A percentile compares a stretch with the other conserved stretches of the same genome.
Conservation (phyloP, 2,888 invertebrate genomes). For the Ischnura elegans region DNA sequence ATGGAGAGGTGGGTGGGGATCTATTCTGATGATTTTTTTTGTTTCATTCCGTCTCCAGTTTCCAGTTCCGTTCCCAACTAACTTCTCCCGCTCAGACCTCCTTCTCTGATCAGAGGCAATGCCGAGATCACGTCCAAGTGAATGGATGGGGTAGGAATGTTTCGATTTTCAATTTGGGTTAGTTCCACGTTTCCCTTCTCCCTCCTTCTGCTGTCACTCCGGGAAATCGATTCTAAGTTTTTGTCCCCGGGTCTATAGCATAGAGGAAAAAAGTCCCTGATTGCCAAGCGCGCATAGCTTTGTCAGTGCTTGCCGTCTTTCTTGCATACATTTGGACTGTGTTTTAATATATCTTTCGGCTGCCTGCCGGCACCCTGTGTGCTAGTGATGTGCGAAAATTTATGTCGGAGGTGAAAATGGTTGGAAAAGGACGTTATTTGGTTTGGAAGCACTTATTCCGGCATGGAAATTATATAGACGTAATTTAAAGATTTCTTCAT, state of each 20-base stretch:
- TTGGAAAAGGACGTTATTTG: no score
- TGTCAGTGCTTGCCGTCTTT: not conserved
- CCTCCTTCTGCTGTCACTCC: not conserved
- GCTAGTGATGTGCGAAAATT: no score
- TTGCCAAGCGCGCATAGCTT: not conserved
- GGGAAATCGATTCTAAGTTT: not conserved
- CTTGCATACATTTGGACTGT: no score
- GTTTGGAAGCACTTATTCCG: no score
- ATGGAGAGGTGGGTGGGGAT: not conserved
- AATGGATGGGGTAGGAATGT: not conserved
- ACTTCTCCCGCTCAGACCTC: not conserved
- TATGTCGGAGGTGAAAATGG: no score
- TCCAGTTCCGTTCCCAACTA: not conserved
- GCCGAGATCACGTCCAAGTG: not conserved
- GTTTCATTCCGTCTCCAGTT: not conserved
- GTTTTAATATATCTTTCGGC: no score
- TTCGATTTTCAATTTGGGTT: conserved; percentile 57
- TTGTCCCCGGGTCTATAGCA: not conserved
- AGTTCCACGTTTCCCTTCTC: not conserved
- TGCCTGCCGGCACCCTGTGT: no score
- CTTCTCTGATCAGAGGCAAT: not conserved
- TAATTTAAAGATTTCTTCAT: no score
- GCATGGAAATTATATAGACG: no score
- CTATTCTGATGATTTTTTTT: not conserved
- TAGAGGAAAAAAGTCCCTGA: not conserved